Percentiles rank a stretch among this genome's conserved stretches.
Evolutionary conservation across 2,888 invertebrate species (phyloP).

Genomic region (Eupithecia pulchellata): DNA sequence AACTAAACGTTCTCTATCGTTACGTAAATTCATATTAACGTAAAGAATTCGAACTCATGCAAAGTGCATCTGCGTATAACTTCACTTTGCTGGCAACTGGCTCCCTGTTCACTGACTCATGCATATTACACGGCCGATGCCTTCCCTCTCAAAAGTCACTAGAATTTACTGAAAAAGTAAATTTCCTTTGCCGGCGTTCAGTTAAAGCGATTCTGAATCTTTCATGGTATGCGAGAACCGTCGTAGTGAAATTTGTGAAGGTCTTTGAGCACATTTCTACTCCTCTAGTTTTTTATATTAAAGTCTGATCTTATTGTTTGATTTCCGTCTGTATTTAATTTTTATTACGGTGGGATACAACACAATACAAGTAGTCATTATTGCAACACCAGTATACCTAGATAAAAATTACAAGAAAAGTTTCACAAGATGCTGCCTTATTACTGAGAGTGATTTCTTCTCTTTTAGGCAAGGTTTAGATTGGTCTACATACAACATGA

Average conservation of each 20-base stretch:
- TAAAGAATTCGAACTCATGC: slow-evolving; percentile 23
- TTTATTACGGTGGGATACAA: too few species aligned
- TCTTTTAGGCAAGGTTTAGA: too few species aligned
- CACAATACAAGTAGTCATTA: too few species aligned
- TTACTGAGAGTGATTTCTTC: too few species aligned
- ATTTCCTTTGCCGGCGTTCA: slow-evolving; percentile 32
- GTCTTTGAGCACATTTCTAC: neutral
- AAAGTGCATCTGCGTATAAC: slow-evolving; percentile 34
- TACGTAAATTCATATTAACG: slow-evolving; percentile 5
- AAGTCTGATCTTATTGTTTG: neutral
- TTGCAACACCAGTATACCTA: too few species aligned
- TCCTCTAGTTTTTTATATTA: neutral
- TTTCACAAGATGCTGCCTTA: too few species aligned
- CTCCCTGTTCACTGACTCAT: slow-evolving; percentile 63
- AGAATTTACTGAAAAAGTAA: slow-evolving; percentile 41
- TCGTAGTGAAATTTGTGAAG: slow-evolving; percentile 18
- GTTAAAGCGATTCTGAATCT: slow-evolving; percentile 37
- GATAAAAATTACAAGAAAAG: too few species aligned
- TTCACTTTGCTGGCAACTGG: slow-evolving; percentile 52
- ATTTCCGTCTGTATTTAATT: neutral
- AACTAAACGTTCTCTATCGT: slow-evolving; percentile 7
- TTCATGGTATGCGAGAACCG: slow-evolving; percentile 29
- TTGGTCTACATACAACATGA: too few species aligned
- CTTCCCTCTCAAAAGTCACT: slow-evolving; percentile 54
- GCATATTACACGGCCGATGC: slow-evolving; percentile 71